Evolutionary conservation across 2,888 invertebrate species (phyloP).

Genomic region (Lomographa bimaculata): DNA sequence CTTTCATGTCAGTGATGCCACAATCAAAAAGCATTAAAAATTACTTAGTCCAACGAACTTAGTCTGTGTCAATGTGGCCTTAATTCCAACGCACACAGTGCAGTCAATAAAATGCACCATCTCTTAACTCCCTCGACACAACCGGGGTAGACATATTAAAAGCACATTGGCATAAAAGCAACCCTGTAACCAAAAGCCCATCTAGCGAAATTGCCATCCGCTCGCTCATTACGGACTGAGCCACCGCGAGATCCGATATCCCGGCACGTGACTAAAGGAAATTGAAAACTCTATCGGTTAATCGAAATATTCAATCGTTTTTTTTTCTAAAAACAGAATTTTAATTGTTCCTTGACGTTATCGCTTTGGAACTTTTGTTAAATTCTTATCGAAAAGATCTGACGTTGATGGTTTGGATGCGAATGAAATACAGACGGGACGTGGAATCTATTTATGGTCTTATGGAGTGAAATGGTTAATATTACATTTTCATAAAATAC

Average conservation of each 20-base stretch:
- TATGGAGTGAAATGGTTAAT: no score
- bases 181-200: slow-evolving; percentile 76
- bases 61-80: no score
- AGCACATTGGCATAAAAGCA: slow-evolving; percentile 69
- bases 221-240: slow-evolving; percentile 78
- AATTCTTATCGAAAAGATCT: slow-evolving; percentile 2
- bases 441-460: no score
- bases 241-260: slow-evolving; percentile 79
- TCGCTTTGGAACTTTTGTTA: background rate
- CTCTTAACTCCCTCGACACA: slow-evolving; percentile 40
- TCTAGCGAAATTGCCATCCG: slow-evolving; percentile 80
- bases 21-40: no score
- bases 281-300: slow-evolving; percentile 82
- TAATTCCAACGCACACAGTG: no score
- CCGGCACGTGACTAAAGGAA: slow-evolving; percentile 80
- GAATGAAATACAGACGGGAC: no score
- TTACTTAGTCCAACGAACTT: no score
- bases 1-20: no score
- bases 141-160: slow-evolving; percentile 63
- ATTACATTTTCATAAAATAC: no score
- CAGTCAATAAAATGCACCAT: slow-evolving; percentile 41
- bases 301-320: slow-evolving; percentile 75
- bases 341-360: slow-evolving; percentile 46
- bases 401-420: no score
- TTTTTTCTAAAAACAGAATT: slow-evolving; percentile 55